A percentile compares a stretch with the other conserved stretches of the same genome.
These are phyloP conservation scores for Bicyclus anynana DNA, from an alignment of 1,140 invertebrate genomes.

Conservation along the genomic window DNA sequence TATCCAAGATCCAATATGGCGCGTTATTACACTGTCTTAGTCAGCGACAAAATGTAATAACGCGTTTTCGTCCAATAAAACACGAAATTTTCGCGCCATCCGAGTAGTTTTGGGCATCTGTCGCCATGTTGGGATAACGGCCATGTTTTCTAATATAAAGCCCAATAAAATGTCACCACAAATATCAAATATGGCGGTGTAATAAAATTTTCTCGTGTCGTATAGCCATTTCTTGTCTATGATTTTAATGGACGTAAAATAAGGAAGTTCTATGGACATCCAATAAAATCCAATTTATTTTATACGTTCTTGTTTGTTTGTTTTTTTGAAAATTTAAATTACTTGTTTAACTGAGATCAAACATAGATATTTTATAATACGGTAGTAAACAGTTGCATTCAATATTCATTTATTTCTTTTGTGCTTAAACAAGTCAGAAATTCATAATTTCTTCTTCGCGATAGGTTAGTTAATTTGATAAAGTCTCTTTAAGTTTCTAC, in stretches of 20 bases:
- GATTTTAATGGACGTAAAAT: neutral
- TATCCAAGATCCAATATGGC: slow-evolving; percentile 3
- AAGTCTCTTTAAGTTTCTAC: too few relatives aligned
- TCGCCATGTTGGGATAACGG: slow-evolving; percentile 6
- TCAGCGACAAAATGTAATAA: slow-evolving; percentile 15
- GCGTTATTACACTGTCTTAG: slow-evolving; percentile 4
- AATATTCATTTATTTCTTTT: too few relatives aligned
- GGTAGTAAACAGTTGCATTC: too few relatives aligned
- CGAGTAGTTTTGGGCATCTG: neutral
- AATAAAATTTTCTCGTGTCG: neutral
- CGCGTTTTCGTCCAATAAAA: slow-evolving; percentile 9
- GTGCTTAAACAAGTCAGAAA: too few relatives aligned
- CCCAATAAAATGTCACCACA: slow-evolving; percentile 7
- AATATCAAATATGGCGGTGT: slow-evolving; percentile 6
- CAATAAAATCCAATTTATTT: too few relatives aligned
- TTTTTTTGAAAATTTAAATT: too few relatives aligned
- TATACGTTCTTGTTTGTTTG: too few relatives aligned
- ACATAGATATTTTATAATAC: too few relatives aligned
- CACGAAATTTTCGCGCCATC: neutral
- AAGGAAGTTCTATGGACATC: too few relatives aligned
- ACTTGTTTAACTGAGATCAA: too few relatives aligned
- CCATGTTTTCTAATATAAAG: slow-evolving; percentile 12
- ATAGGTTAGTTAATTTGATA: too few relatives aligned
- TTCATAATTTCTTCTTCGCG: too few relatives aligned
- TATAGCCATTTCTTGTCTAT: neutral